Evolutionary conservation across 1,140 invertebrate species (phyloP).

Genomic region (Spodoptera litura): DNA sequence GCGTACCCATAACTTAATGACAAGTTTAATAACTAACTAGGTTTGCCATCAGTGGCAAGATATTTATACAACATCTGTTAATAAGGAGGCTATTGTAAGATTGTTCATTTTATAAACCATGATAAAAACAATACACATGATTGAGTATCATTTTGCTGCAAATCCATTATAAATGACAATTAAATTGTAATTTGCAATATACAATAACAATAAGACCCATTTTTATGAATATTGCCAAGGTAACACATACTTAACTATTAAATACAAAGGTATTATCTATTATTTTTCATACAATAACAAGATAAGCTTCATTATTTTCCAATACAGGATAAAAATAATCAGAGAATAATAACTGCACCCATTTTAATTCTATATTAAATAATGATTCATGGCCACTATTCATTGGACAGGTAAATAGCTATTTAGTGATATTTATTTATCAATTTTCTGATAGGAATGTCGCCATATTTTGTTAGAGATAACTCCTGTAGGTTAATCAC

Average conservation of each 20-base stretch:
- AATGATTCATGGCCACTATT: conserved; percentile 1
- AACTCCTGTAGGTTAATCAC: conserved; percentile 28
- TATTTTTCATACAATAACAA: not conserved
- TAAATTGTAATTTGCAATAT: too few species aligned
- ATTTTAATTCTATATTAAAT: not conserved
- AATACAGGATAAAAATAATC: conserved; percentile 3
- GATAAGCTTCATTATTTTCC: conserved; percentile 14
- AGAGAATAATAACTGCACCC: conserved; percentile 11
- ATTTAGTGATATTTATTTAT: conserved; percentile 31
- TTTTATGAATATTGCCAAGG: not conserved
- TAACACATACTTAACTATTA: not conserved
- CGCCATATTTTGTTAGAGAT: not conserved
- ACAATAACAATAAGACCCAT: too few species aligned
- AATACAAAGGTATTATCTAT: too few species aligned
- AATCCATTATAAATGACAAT: too few species aligned
- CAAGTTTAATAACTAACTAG: too few species aligned
- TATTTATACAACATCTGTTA: too few species aligned
- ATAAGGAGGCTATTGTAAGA: too few species aligned
- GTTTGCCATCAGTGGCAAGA: too few species aligned
- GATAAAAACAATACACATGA: too few species aligned
- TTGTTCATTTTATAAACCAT: too few species aligned
- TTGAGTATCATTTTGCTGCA: too few species aligned
- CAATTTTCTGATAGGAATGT: conserved; percentile 10
- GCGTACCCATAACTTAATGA: too few species aligned
- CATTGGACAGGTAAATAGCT: not conserved